phyloP scores from a whole-genome alignment of 2,888 invertebrate genomes.

The Carterocephalus palaemon region DNA sequence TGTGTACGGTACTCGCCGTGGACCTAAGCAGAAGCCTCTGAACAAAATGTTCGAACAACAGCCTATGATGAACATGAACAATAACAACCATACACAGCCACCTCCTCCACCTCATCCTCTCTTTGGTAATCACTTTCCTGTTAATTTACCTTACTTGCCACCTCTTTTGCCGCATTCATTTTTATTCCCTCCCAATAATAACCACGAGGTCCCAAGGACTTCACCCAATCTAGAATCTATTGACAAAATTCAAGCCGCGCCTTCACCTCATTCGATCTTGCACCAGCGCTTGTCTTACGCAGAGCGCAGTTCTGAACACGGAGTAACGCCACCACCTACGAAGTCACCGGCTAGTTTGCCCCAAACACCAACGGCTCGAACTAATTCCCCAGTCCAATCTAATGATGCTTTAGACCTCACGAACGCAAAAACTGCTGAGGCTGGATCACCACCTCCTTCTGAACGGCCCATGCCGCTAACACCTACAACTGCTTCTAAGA shows the following conservation, averaged over 20 bases:
- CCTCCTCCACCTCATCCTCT: constrained; percentile 59
- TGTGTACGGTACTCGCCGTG: constrained; percentile 92
- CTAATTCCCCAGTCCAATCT: constrained; percentile 41
- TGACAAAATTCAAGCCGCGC: constrained; percentile 45
- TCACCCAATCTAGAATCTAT: constrained; percentile 52
- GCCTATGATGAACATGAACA: constrained; percentile 38
- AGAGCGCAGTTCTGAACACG: constrained; percentile 44
- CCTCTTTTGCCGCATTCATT: constrained; percentile 72
- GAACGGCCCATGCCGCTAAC: constrained; percentile 54
- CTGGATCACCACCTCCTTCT: constrained; percentile 51
- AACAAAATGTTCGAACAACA: constrained; percentile 63
- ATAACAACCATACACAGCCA: constrained; percentile 48
- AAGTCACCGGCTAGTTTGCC: constrained; percentile 52
- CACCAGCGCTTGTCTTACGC: constrained; percentile 61
- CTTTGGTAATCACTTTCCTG: constrained; percentile 67
- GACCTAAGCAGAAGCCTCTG: constrained; percentile 83
- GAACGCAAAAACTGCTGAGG: constrained; percentile 70
- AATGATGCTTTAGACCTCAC: constrained; percentile 79
- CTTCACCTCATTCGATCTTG: constrained; percentile 58
- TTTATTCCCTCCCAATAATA: constrained; percentile 71
- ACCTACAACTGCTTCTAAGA: constrained; percentile 73
- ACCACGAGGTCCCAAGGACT: constrained; percentile 54
- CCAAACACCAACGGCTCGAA: constrained; percentile 47
- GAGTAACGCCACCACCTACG: constrained; percentile 42
- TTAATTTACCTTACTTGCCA: constrained; percentile 67